These are phyloP conservation scores for Sinopyrophorus schimmeli DNA, from an alignment of 2,888 invertebrate genomes.

Conservation along the genomic window DNA sequence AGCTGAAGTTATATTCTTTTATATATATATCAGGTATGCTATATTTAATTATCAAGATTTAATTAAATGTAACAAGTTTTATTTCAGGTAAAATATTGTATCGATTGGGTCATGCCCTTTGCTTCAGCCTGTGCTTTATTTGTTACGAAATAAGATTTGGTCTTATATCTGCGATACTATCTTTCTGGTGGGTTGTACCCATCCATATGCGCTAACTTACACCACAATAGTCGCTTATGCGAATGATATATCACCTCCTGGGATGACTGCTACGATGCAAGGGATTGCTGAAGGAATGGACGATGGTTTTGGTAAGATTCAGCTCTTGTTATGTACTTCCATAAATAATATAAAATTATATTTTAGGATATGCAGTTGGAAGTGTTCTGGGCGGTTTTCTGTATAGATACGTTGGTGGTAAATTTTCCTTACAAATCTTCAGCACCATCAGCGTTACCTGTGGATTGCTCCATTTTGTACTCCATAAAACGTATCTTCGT, in stretches of 20 bases:
- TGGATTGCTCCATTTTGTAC: slow-evolving; percentile 54
- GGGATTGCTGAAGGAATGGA: slow-evolving; percentile 88
- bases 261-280: slow-evolving; percentile 83
- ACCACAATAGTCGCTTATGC: slow-evolving; percentile 74
- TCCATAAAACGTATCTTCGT: slow-evolving; percentile 51
- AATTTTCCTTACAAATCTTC: slow-evolving; percentile 59
- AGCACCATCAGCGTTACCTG: slow-evolving; percentile 53
- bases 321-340: slow-evolving; percentile 11
- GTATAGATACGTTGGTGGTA: slow-evolving; percentile 67
- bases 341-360: slow-evolving; percentile 2
- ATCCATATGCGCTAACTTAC: slow-evolving; percentile 84
- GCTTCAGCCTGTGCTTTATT: slow-evolving; percentile 75
- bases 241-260: slow-evolving; percentile 58
- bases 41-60: too few species aligned
- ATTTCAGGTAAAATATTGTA: slow-evolving; percentile 76
- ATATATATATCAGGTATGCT: too few species aligned
- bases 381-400: slow-evolving; percentile 73
- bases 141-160: slow-evolving; percentile 76
- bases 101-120: slow-evolving; percentile 75
- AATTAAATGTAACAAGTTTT: too few species aligned
- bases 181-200: slow-evolving; percentile 81
- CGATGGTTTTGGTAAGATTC: slow-evolving; percentile 76
- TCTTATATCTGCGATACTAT: slow-evolving; percentile 73
- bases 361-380: slow-evolving; percentile 73
- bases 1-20: slow-evolving; percentile 79